Conservation (phyloP, 2,113 vertebrate genomes). For the Piliocolobus tephrosceles region DNA sequence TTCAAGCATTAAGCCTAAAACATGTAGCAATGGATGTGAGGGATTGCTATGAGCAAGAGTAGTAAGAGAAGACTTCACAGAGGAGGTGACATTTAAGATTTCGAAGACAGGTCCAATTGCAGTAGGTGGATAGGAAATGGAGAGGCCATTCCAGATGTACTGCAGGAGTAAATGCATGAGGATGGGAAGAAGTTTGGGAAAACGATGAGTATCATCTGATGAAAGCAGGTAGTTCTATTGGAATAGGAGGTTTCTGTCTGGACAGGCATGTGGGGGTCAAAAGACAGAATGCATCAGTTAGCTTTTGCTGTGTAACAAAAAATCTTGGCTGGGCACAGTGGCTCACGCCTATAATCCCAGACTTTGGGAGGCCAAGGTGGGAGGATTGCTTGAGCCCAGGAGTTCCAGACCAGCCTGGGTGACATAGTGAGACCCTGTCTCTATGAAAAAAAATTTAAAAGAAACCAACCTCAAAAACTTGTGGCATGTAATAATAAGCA, state of each 20-base stretch:
- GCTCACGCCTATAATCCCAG: too few species aligned
- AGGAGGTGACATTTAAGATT: not conserved
- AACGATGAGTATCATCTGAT: not conserved
- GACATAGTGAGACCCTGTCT: too few species aligned
- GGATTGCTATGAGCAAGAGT: not conserved
- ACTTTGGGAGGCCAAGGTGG: too few species aligned
- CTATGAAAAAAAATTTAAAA: too few species aligned
- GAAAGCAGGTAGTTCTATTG: not conserved
- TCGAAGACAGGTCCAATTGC: not conserved
- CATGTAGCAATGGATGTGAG: not conserved
- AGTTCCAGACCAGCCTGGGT: too few species aligned
- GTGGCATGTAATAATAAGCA: not conserved
- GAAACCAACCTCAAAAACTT: not conserved
- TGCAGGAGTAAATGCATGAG: not conserved
- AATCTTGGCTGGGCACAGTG: not conserved
- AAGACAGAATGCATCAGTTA: not conserved
- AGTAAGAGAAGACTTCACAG: not conserved
- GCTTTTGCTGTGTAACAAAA: not conserved
- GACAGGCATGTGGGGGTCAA: not conserved
- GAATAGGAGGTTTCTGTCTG: not conserved
- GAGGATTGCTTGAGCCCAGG: too few species aligned
- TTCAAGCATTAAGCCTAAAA: not conserved
- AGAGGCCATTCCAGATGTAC: not conserved
- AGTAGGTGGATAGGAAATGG: not conserved
- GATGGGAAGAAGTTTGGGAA: not conserved